Base-by-base conservation (phyloP, 2,113 vertebrate species). In the Campylorhamphus procurvoides region DNA sequence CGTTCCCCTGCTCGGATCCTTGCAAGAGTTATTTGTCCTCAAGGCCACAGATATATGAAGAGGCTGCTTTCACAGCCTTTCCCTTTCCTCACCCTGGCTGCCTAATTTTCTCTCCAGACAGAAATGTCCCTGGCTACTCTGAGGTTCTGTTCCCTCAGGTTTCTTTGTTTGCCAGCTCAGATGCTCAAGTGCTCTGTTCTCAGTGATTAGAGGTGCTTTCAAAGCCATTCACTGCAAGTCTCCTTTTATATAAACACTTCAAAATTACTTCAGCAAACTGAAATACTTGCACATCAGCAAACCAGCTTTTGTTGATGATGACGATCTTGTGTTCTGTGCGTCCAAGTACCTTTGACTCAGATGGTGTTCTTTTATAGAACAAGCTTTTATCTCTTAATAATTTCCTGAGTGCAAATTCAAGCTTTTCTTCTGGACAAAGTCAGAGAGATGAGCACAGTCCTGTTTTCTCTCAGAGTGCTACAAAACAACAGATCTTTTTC, bases 21-120 rank as follows among this genome's bases (percentile, higher is more conserved):
- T 87, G 55, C 46, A 67, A 85, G 55, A 91, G 63, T 77, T 95
- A 16, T 76, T 94, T 95, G 31, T 91, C 39, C 24, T 96, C 78
- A 83, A 90, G 81, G 90, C 67, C 50, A 67, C 39, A 14, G 58
- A 10, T 80, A 17, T 8, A 5, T 59, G 75, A 71, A 67, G 87
- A 93, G 50, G 52, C 50, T 85, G 33, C 73, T 89, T 77, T 28
- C 18, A 18, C 17, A 89, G 58, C 81, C 62, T 76, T 62, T 59
- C 78, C 58, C 22, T 11, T 60, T 87, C 83, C 67, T 87, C 1
- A 0, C 82, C 31, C 44, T 31, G 47, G 40, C 77, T 81, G 15
- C 87, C 91, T 83, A 14, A 69, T 95, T 87, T 87, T 37, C 64
- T 44, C 31, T 77, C 52, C 71, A 6, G 7, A 52, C 14, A 81